Evolutionary conservation across 2,113 vertebrate genomes (phyloP).

Genomic region (Pholis gunnellus): DNA sequence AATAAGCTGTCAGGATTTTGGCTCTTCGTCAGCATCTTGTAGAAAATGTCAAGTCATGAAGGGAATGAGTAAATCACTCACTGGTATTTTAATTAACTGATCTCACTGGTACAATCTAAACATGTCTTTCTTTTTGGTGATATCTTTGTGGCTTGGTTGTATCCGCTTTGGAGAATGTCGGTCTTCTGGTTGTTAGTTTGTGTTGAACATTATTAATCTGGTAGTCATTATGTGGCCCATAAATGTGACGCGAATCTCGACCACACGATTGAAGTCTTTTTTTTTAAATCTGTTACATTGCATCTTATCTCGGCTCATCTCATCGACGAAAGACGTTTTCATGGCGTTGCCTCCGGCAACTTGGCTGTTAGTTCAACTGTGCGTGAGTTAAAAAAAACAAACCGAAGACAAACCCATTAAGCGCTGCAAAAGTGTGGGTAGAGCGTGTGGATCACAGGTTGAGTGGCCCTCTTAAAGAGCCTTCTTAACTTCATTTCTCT

Average conservation of each 20-base stretch:
- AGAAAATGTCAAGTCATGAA: constrained; percentile 1
- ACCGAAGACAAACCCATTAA: constrained; percentile 16
- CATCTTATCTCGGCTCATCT: constrained; percentile 13
- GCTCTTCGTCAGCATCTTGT: constrained; percentile 7
- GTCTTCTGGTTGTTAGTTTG: neutral
- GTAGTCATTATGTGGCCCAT: neutral
- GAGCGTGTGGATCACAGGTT: constrained; percentile 55
- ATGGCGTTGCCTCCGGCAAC: neutral
- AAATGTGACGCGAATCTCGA: neutral
- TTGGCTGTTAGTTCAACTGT: neutral
- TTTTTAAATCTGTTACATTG: neutral
- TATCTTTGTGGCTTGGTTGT: constrained; percentile 10
- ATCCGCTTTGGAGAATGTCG: neutral
- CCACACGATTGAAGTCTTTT: neutral
- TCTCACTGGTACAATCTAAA: constrained; percentile 1
- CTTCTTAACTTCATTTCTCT: constrained; percentile 58
- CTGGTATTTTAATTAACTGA: constrained; percentile 1
- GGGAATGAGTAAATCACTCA: constrained; percentile 16
- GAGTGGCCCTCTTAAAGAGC: constrained; percentile 59
- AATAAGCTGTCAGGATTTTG: constrained; percentile 1
- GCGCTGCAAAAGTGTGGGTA: constrained; percentile 1
- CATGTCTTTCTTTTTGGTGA: neutral
- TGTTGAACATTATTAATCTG: constrained; percentile 9
- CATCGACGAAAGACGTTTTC: constrained; percentile 31
- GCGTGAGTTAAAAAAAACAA: constrained; percentile 5